Evolutionary conservation across 2,113 vertebrate species (phyloP).

Genomic region (Paramormyrops kingsleyae): DNA sequence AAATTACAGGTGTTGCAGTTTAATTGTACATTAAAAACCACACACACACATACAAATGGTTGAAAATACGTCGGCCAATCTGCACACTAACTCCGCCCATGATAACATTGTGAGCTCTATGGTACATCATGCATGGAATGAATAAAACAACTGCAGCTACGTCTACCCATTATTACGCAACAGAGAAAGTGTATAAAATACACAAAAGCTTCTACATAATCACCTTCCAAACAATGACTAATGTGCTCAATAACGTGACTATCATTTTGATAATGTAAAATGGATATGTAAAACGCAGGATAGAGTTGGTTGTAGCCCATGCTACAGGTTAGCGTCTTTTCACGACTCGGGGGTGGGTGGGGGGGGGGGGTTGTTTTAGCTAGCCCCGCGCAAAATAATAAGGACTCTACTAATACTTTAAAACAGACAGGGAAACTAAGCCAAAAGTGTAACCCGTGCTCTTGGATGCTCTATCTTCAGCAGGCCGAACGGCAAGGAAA

Average conservation of each 20-base stretch:
- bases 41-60: neutral
- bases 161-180: neutral
- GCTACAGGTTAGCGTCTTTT: neutral
- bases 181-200: neutral
- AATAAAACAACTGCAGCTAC: neutral
- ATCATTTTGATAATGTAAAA: neutral
- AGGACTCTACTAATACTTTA: neutral
- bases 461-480: slow-evolving; percentile 15
- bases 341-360: neutral
- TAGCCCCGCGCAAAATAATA: neutral
- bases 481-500: slow-evolving; percentile 33
- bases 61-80: neutral
- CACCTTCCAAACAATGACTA: neutral
- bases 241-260: neutral
- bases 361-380: neutral
- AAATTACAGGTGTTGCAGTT: neutral
- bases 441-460: neutral
- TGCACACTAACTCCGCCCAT: neutral
- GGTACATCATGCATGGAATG: neutral
- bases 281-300: neutral
- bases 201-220: neutral
- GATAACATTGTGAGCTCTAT: neutral
- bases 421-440: neutral
- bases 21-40: neutral
- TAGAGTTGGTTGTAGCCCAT: neutral